These are phyloP conservation scores for Nowickia ferox DNA, from an alignment of 2,888 invertebrate genomes.

Conservation along the genomic window DNA sequence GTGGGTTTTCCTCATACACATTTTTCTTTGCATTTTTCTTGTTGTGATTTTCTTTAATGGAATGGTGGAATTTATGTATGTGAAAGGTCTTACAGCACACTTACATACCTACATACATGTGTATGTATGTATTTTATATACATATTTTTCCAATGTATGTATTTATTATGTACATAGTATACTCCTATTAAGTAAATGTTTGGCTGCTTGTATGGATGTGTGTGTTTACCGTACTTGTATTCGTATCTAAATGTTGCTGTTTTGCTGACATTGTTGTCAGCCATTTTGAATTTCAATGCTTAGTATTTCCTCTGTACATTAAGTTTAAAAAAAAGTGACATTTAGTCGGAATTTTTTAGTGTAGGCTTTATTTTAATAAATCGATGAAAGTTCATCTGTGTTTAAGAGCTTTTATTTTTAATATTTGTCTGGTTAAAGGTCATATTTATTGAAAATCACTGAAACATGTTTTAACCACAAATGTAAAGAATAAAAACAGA, in stretches of 20 bases:
- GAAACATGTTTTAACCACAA: too few species aligned
- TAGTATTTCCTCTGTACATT: conserved; percentile 13
- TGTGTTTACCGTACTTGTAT: not conserved
- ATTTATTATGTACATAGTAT: not conserved
- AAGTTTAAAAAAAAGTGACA: conserved; percentile 50
- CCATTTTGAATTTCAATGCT: conserved; percentile 80
- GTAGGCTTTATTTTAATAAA: conserved; percentile 43
- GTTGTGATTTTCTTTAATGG: conserved; percentile 25
- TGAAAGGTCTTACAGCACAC: not conserved
- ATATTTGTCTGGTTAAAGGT: conserved; percentile 37
- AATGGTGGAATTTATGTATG: conserved; percentile 38
- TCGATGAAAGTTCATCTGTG: conserved; percentile 40
- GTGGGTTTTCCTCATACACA: not conserved
- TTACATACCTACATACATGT: not conserved
- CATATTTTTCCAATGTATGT: not conserved
- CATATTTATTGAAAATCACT: not conserved
- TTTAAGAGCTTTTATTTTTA: not conserved
- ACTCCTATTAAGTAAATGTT: not conserved
- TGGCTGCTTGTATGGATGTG: not conserved
- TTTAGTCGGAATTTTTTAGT: conserved; percentile 54
- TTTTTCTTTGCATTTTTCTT: conserved; percentile 2
- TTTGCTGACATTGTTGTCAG: conserved; percentile 76
- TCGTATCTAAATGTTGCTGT: conserved; percentile 44
- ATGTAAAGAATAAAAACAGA: too few species aligned
- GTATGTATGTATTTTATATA: not conserved